phyloP scores from a whole-genome alignment of 2,888 invertebrate genomes.

The Spisula solida region DNA sequence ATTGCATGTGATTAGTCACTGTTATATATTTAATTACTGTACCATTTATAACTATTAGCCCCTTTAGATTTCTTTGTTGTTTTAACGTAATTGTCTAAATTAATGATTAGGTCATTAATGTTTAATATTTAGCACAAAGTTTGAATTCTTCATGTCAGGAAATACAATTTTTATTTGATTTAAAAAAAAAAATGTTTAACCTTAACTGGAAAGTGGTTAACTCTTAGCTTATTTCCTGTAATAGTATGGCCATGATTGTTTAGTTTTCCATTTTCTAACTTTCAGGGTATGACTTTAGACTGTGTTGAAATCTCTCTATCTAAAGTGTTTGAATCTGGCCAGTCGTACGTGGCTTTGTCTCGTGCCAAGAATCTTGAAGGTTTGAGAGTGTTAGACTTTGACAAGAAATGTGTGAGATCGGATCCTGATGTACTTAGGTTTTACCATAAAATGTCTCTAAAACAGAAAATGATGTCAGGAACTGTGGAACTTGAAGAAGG shows the following conservation, averaged over 20 bases:
- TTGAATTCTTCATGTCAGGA: too few relatives aligned
- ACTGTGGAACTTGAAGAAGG: constrained; percentile 55
- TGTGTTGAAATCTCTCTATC: constrained; percentile 97
- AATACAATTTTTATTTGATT: too few relatives aligned
- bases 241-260: not conserved
- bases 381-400: constrained; percentile 95
- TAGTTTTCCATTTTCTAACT: not conserved
- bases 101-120: too few relatives aligned
- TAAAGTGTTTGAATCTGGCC: constrained; percentile 97
- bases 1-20: too few relatives aligned
- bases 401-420: constrained; percentile 95
- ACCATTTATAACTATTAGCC: too few relatives aligned
- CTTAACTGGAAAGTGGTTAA: not conserved
- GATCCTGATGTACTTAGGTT: constrained; percentile 94
- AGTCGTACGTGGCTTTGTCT: constrained; percentile 98
- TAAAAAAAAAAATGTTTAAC: too few relatives aligned
- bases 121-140: too few relatives aligned
- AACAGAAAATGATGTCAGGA: constrained; percentile 77
- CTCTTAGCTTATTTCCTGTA: not conserved
- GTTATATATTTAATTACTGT: too few relatives aligned
- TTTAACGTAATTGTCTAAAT: too few relatives aligned
- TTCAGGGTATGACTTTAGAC: constrained; percentile 97
- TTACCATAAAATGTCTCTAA: constrained; percentile 88
- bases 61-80: too few relatives aligned
- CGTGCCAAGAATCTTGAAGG: constrained; percentile 95